Base-by-base conservation (phyloP, 1,140 invertebrate genomes). In the Coptotermes formosanus region DNA sequence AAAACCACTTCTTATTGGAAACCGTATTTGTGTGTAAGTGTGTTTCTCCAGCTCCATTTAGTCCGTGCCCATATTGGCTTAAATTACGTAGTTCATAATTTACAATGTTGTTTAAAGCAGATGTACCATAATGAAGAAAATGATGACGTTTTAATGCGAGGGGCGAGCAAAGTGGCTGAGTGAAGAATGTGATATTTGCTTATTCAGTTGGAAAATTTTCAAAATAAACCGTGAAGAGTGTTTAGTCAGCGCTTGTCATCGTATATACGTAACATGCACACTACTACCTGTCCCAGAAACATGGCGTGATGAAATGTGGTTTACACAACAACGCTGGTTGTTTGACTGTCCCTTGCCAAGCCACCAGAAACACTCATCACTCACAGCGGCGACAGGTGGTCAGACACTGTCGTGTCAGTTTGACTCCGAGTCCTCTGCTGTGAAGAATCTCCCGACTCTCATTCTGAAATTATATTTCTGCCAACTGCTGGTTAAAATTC, bases 161-260 rank as follows among this genome's bases (percentile, higher is more conserved):
- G 59, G 12, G 7, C 59, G 21, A 75, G n/a, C 64, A 30, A 75
- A 75, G 64, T 75, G 64, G n/a, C 64, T 75, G 25, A n/a, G 30
- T 75, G 64, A 75, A 75, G 64, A 75, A 75, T 30, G 64, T 75
- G 64, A 75, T 75, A 75, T 75, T 75, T 75, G 64, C 64, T 75
- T 75, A 75, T 75, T 75, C 64, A 75, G 64, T 75, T 75, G 64
- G 64, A 30, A 75, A 38, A 38, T 25, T 75, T 75, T 75, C 64
- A 75, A 75, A 75, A 75, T 75, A 75, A 75, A 75, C 64, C 8
- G 9, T 14, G 64, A 6, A 30, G n/a, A n/a, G 6, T 64, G 59
- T 64, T 64, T 64, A 64, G 59, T 64, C 59, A 64, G 25, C 64
- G 30, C 64, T 69, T 69, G 64, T 12, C 64, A 25, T 25, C 25